Conservation (phyloP, 1,140 invertebrate genomes). For the Penaeus chinensis region DNA sequence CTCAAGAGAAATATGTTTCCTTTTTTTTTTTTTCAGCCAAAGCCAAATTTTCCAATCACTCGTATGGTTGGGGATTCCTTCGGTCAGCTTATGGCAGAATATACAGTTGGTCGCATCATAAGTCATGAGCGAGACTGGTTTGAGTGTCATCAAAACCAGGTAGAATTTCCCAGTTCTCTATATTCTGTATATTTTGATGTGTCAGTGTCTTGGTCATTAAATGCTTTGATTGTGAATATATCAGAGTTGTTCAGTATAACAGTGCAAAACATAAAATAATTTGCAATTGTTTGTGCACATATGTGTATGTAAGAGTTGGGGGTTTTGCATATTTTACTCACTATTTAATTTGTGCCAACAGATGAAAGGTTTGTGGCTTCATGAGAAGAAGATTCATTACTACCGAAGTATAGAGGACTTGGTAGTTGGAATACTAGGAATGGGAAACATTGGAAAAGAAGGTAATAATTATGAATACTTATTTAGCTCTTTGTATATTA, state of each 20-base stretch:
- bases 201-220: background rate
- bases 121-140: constrained; percentile 70
- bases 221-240: background rate
- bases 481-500: background rate
- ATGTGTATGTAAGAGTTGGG: background rate
- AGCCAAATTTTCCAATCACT: constrained; percentile 67
- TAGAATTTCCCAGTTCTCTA: background rate
- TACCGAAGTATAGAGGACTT: constrained; percentile 69
- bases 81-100: constrained; percentile 73
- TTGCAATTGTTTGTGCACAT: no score
- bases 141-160: constrained; percentile 39
- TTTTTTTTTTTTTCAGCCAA: constrained; percentile 51
- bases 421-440: constrained; percentile 71
- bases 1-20: background rate
- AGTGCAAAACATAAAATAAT: no score
- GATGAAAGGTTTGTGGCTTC: constrained; percentile 67
- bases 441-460: constrained; percentile 70
- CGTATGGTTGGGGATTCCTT: constrained; percentile 70
- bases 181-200: background rate
- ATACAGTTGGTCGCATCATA: constrained; percentile 72
- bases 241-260: no score
- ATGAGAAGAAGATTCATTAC: constrained; percentile 66
- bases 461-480: constrained; percentile 66
- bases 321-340: background rate
- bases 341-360: constrained; percentile 65